Evolutionary conservation across 2,797 vertebrate genomes (phyloP).

Genomic region (Gouania willdenowi): DNA sequence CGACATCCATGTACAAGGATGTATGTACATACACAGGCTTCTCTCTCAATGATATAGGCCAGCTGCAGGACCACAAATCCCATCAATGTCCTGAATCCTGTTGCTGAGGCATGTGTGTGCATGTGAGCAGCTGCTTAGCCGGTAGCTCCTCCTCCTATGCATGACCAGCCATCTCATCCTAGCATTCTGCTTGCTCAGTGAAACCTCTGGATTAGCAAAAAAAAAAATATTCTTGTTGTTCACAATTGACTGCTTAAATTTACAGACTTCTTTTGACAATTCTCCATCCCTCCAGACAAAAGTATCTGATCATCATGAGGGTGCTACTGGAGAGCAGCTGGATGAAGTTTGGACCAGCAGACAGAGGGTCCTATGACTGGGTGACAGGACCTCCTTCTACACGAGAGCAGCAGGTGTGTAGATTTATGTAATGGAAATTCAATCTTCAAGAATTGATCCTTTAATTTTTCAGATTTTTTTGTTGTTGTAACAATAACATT

Average conservation of each 20-base stretch:
- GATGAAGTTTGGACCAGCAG: constrained; percentile 85
- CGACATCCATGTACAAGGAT: background rate
- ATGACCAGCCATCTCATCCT: background rate
- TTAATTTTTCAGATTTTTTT: too few relatives aligned
- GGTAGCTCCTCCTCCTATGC: background rate
- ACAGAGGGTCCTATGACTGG: constrained; percentile 85
- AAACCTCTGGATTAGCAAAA: constrained; percentile 8
- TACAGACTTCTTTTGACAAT: background rate
- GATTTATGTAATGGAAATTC: too few relatives aligned
- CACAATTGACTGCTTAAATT: background rate
- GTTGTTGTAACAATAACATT: too few relatives aligned
- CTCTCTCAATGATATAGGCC: constrained; percentile 30
- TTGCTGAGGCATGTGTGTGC: constrained; percentile 44
- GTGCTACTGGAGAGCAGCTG: constrained; percentile 83
- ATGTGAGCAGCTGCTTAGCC: constrained; percentile 58
- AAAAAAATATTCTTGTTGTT: constrained; percentile 1
- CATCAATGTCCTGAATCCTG: constrained; percentile 52
- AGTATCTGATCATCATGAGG: constrained; percentile 69
- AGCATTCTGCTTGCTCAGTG: constrained; percentile 11
- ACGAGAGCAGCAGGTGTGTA: constrained; percentile 81
- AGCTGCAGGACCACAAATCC: constrained; percentile 46
- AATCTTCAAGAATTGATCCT: too few relatives aligned
- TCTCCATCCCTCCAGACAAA: background rate
- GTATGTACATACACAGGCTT: background rate
- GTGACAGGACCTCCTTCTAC: constrained; percentile 74